Base-by-base conservation (phyloP, 2,797 vertebrate genomes). In the Buphagus erythrorhynchus region DNA sequence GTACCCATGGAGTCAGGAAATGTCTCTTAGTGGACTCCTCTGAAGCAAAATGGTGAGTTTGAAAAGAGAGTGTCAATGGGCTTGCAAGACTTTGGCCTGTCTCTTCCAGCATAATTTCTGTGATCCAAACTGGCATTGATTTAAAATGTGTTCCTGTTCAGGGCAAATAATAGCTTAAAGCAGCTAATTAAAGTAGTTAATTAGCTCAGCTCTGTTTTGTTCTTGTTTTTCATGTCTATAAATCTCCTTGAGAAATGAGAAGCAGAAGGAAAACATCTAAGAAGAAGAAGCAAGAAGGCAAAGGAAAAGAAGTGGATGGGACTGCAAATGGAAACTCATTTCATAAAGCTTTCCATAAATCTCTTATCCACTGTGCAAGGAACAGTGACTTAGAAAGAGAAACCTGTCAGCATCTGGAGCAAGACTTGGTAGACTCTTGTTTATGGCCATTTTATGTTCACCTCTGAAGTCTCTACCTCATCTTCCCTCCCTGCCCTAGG, bases 191-290 rank as follows among this genome's bases (percentile, higher is more conserved):
- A n/a, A n/a, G n/a, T n/a, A n/a, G 67, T 63, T 94, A 77, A 95
- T 94, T 90, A 96, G 52, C 78, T 85, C 16, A 12, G 48, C 33
- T 68, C 52, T 35, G 43, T 49, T 87, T 57, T 48, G 13, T 38
- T 93, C 45, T 72, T 61, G 66, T 14, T 93, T 92, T 93, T 85
- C 71, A 75, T 83, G 61, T 75, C 55, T 54, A 48, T 51, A 18
- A 80, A 35, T 33, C 69, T 90, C 54, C 49, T 93, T 82, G 71
- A 57, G 86, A 81, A 68, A 75, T 46, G 65, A 87, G 68, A 17
- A 92, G 24, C 80, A 89, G 73, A 95, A 90, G 62, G 58, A 86
- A 95, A 95, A 76, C 42, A 82, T 91, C 87, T 79, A 95, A 86
- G 76, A 71, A 90, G 52, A 87, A 92, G 67, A 71, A 92, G 77